Percentiles rank a stretch among this genome's conserved stretches.
These are phyloP conservation scores for Phrynosoma platyrhinos DNA, from an alignment of 2,113 vertebrate genomes.

Conservation along the genomic window DNA sequence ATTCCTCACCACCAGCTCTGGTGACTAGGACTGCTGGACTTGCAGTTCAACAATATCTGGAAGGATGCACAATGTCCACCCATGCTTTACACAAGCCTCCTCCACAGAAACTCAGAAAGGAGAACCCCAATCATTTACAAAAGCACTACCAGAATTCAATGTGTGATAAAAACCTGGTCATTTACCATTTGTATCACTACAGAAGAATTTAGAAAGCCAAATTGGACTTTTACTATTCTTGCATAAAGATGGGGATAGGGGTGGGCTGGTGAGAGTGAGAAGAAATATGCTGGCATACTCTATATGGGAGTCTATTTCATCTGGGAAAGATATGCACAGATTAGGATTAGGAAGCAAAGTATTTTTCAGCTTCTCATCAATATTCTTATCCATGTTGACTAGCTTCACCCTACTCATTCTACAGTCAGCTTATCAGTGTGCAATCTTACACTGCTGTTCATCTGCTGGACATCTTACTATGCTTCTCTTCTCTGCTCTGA, in stretches of 20 bases:
- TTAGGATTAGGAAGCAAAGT: not conserved
- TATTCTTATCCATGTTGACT: constrained; percentile 6
- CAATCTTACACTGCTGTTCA: constrained; percentile 40
- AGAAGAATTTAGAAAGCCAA: not conserved
- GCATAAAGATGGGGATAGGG: not conserved
- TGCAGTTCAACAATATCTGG: no score
- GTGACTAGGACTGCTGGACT: no score
- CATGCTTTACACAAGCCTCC: not conserved
- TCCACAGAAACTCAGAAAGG: not conserved
- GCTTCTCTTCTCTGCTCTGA: not conserved
- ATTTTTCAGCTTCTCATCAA: not conserved
- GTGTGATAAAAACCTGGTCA: not conserved
- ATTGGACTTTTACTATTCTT: not conserved
- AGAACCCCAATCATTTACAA: not conserved
- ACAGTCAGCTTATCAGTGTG: constrained; percentile 36
- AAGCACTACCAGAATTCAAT: not conserved
- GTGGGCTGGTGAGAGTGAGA: no score
- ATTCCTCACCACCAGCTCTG: no score
- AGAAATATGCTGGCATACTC: not conserved
- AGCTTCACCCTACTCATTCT: constrained; percentile 26
- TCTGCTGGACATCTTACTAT: constrained; percentile 13
- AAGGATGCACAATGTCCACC: no score
- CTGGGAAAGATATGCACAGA: not conserved
- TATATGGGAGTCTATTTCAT: not conserved
- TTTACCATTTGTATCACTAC: not conserved